These are phyloP conservation scores for Erithacus rubecula DNA, from an alignment of 2,797 vertebrate species.

Conservation along the genomic window DNA sequence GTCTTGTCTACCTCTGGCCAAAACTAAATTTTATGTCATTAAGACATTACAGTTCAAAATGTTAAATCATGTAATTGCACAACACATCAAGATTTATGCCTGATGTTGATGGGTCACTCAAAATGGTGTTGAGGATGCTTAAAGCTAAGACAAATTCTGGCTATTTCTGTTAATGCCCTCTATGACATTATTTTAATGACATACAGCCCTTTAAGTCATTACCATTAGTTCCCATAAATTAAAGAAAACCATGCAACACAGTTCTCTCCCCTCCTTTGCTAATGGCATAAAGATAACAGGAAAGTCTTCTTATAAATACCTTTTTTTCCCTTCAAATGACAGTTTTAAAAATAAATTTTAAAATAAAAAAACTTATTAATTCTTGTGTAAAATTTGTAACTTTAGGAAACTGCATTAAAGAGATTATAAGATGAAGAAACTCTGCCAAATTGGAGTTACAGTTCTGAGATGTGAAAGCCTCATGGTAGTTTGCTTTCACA, in stretches of 20 bases:
- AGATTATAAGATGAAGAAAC: neutral
- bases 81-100: conserved; percentile 31
- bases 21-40: conserved; percentile 68
- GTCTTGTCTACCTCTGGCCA: conserved; percentile 40
- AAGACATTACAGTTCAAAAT: conserved; percentile 62
- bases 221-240: neutral
- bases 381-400: neutral
- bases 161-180: neutral
- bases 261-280: neutral
- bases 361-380: neutral
- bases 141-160: conserved; percentile 21
- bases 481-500: neutral
- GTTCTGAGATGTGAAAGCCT: rapidly evolving
- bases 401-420: neutral
- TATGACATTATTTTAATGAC: neutral
- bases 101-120: conserved; percentile 14
- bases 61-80: conserved; percentile 56
- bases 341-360: neutral
- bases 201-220: neutral
- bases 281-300: neutral
- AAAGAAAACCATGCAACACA: neutral
- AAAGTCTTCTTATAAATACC: neutral
- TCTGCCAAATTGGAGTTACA: neutral
- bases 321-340: neutral
- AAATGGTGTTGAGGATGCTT: conserved; percentile 3